A percentile compares a stretch with the other conserved stretches of the same genome.
Evolutionary conservation across 2,888 invertebrate species (phyloP).

Genomic region (Caenorhabditis drosophilae): DNA sequence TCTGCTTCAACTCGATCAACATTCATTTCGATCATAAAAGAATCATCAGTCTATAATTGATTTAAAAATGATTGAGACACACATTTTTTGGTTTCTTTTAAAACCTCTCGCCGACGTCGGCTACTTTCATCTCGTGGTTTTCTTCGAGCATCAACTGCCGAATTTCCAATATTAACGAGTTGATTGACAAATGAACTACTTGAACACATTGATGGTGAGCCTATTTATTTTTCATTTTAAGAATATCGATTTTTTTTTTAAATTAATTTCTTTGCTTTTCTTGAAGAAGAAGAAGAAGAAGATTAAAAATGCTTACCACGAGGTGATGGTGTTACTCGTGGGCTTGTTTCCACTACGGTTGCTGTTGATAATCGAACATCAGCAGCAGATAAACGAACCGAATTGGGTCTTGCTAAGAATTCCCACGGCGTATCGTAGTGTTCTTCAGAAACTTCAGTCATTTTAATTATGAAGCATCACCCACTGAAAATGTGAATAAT

Average conservation of each 20-base stretch:
- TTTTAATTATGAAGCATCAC: conserved; percentile 12
- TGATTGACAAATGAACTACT: conserved; percentile 45
- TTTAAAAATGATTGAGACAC: neutral
- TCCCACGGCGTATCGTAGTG: conserved; percentile 68
- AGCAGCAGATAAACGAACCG: conserved; percentile 38
- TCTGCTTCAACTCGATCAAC: conserved; percentile 65
- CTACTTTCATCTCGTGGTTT: conserved; percentile 28
- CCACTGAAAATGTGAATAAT: conserved; percentile 4
- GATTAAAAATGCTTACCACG: conserved; percentile 14
- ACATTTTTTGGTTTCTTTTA: neutral
- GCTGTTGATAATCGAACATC: conserved; percentile 15
- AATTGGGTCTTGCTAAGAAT: conserved; percentile 55
- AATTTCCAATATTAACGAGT: conserved; percentile 45
- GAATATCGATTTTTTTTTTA: neutral
- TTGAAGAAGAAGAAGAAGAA: neutral
- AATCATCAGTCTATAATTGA: conserved; percentile 27
- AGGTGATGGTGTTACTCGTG: conserved; percentile 5
- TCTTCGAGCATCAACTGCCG: conserved; percentile 36
- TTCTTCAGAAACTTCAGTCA: conserved; percentile 42
- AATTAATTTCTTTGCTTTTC: neutral
- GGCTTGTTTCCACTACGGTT: neutral
- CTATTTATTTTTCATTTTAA: conserved; percentile 10
- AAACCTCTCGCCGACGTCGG: conserved; percentile 9
- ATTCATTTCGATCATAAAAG: conserved; percentile 36
- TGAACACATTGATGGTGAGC: conserved; percentile 32